Conservation (phyloP, 2,113 vertebrate genomes). For the Poeciliopsis retropinna region DNA sequence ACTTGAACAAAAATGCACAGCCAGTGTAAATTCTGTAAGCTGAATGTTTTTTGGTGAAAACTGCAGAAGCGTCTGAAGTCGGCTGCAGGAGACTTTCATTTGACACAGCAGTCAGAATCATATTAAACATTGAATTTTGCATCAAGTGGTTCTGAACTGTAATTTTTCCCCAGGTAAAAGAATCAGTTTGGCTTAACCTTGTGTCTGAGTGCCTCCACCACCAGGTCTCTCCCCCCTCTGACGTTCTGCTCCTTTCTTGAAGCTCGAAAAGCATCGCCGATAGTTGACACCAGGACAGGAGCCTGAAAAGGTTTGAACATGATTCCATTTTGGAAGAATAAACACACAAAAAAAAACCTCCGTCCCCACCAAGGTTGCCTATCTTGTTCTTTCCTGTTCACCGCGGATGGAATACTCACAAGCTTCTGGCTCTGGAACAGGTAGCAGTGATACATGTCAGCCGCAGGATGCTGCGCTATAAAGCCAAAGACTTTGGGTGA, state of each 20-base stretch:
- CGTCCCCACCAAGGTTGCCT: neutral
- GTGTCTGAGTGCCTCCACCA: constrained; percentile 80
- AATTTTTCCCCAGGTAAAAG: neutral
- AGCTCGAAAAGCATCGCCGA: constrained; percentile 72
- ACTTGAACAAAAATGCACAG: too few species aligned
- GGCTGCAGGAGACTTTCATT: too few species aligned
- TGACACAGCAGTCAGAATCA: too few species aligned
- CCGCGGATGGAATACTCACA: constrained; percentile 64
- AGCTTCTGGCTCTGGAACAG: constrained; percentile 77
- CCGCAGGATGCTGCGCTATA: constrained; percentile 73
- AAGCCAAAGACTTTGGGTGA: constrained; percentile 77
- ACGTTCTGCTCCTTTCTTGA: constrained; percentile 39
- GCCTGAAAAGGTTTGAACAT: constrained; percentile 55
- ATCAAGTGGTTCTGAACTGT: neutral
- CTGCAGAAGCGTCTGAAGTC: too few species aligned
- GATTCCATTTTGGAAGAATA: neutral
- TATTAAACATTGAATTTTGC: too few species aligned
- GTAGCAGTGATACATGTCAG: constrained; percentile 76
- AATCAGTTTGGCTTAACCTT: constrained; percentile 61
- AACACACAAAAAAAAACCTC: too few species aligned
- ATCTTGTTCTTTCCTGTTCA: neutral
- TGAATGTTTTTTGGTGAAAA: too few species aligned
- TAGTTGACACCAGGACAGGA: constrained; percentile 75
- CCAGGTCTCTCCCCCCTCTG: constrained; percentile 70
- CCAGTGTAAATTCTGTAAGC: too few species aligned